These are phyloP conservation scores for Periphyllus acericola DNA, from an alignment of 2,888 invertebrate genomes.

Conservation along the genomic window DNA sequence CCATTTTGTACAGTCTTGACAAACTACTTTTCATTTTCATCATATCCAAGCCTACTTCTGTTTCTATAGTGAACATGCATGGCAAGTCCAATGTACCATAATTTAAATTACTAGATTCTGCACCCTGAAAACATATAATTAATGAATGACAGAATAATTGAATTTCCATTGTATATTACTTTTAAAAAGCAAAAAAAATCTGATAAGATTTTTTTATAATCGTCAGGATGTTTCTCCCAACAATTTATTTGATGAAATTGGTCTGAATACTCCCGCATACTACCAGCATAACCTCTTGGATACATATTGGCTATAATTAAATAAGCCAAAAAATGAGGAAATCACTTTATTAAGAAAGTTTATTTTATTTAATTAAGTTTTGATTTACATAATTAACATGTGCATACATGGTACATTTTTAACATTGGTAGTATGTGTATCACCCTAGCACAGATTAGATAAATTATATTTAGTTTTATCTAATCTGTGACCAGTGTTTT, in stretches of 20 bases:
- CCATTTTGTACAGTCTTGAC: slow-evolving; percentile 13
- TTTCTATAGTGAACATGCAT: slow-evolving; percentile 19
- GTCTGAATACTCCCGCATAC: slow-evolving; percentile 35
- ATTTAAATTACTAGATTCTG: not conserved
- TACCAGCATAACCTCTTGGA: slow-evolving; percentile 42
- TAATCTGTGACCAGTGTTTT: too few species aligned
- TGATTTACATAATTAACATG: too few species aligned
- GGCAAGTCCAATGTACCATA: slow-evolving; percentile 27
- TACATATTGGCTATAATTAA: not conserved
- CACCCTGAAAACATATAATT: slow-evolving; percentile 17
- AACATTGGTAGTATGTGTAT: not conserved
- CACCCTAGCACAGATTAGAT: too few species aligned
- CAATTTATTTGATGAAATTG: slow-evolving; percentile 33
- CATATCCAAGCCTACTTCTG: not conserved
- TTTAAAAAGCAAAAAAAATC: slow-evolving; percentile 32
- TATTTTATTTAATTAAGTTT: too few species aligned
- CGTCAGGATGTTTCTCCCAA: slow-evolving; percentile 6
- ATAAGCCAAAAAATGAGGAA: not conserved
- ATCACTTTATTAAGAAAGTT: not conserved
- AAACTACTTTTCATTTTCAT: slow-evolving; percentile 22
- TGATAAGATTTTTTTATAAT: slow-evolving; percentile 30
- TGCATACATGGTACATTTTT: not conserved
- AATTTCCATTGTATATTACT: not conserved
- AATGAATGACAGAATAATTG: not conserved
- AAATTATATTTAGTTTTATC: too few species aligned